Evolutionary conservation across 2,888 invertebrate genomes (phyloP), one percentile per base, ranked within the genome.

Genomic region (Ernsta delagoae): DNA sequence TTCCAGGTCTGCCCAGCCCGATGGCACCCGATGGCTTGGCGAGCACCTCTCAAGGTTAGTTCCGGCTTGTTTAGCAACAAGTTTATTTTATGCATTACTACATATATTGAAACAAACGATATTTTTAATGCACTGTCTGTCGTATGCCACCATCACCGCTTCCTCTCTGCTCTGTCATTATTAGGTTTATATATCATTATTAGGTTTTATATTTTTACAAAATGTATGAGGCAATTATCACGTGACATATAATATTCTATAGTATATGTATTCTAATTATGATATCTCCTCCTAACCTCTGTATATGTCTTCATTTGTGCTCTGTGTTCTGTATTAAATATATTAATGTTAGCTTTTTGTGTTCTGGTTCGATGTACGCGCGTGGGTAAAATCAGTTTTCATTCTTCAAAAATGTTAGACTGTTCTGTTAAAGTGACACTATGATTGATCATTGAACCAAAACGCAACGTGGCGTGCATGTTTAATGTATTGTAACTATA

Each of bases 41-140:
- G 79, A 96, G 96, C 85, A 97, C 97, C 83, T 97, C 97, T 81
- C 97, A 97, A 97, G 97, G 97, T 97, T 95, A 96, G 96, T 94
- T 78, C 72, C 83, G 78, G 92, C 93, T 92, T 93, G 87, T 88
- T 78, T 88, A 88, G 87, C 85, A 90, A 92, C 90, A 89, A 92
- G 85, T 87, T 91, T 90, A 89, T 86, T 90, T 92, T 90, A 91
- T 90, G 92, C 92, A 92, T 92, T 90, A 91, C 90, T 92, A 92
- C 89, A 91, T 92, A 92, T 92, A 92, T 90, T 92, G 87, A 90
- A 88, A 90, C 85, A 87, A 91, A 90, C 90, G 91, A 92, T 89
- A 93, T 92, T 93, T 59, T 93, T 94, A 92, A 93, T 93, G 93
- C 93, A 93, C 93, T 93, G 92, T 93, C 93, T 93, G 92, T 93